These are phyloP conservation scores for Elgonia sp. DNA, from an alignment of 2,888 invertebrate species.

Conservation along the genomic window DNA sequence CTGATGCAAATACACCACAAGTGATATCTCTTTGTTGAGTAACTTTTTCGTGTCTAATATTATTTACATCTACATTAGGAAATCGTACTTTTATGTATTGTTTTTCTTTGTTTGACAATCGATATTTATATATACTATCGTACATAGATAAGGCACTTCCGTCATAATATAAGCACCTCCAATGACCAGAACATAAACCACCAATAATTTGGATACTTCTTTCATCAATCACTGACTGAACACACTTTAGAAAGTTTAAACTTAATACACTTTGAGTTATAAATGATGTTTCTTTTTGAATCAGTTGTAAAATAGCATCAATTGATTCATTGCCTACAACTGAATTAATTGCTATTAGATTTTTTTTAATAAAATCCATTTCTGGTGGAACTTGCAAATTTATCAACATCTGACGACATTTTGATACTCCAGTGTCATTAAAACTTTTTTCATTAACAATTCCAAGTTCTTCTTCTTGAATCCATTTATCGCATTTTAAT, in stretches of 20 bases:
- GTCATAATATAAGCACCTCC: slow-evolving; percentile 11
- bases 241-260: neutral
- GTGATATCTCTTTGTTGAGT: slow-evolving; percentile 6
- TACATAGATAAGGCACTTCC: neutral
- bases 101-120: slow-evolving; percentile 1
- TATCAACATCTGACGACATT: too few relatives aligned
- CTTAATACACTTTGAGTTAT: neutral
- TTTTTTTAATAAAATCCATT: neutral
- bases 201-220: slow-evolving; percentile 30
- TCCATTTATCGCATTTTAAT: too few relatives aligned
- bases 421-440: too few relatives aligned
- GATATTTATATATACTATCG: slow-evolving; percentile 16
- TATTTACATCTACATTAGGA: slow-evolving; percentile 1
- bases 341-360: neutral
- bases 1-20: slow-evolving; percentile 22
- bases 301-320: slow-evolving; percentile 16
- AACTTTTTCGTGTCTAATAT: slow-evolving; percentile 2
- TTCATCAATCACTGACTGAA: neutral
- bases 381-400: too few relatives aligned
- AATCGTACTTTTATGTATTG: slow-evolving; percentile 12
- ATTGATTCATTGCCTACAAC: neutral
- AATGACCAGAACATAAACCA: neutral
- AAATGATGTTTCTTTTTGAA: slow-evolving; percentile 8
- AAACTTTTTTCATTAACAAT: too few relatives aligned
- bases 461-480: too few relatives aligned